Evolutionary conservation across 2,113 vertebrate species (phyloP).

Genomic region (Aphyosemion australe): DNA sequence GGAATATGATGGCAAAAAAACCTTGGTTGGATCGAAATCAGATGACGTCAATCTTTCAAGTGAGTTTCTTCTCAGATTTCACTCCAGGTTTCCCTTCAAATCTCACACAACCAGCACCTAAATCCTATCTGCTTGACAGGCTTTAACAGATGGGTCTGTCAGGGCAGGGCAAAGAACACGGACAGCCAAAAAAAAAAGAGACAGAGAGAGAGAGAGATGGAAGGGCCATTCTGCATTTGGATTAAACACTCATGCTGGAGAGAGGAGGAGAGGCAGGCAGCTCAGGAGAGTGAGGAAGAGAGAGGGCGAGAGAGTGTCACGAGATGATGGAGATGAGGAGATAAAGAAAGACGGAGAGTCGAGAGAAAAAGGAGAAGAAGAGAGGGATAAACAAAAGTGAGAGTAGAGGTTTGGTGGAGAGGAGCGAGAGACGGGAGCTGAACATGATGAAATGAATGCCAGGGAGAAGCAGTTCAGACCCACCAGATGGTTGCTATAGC

Average conservation of each 20-base stretch:
- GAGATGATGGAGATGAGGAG: constrained; percentile 54
- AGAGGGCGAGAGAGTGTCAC: constrained; percentile 26
- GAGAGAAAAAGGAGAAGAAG: constrained; percentile 38
- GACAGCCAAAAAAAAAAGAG: background rate
- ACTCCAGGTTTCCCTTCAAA: constrained; percentile 33
- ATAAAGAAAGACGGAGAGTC: constrained; percentile 50
- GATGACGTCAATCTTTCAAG: constrained; percentile 67
- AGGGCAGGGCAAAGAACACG: constrained; percentile 23
- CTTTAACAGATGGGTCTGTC: constrained; percentile 53
- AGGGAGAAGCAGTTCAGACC: constrained; percentile 75
- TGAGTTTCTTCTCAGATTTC: constrained; percentile 38
- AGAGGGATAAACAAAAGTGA: constrained; percentile 59
- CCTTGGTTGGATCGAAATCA: constrained; percentile 35
- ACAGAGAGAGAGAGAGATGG: constrained; percentile 35
- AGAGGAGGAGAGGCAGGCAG: constrained; percentile 3
- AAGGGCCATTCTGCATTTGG: constrained; percentile 37
- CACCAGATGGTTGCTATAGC: constrained; percentile 77
- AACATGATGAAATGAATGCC: constrained; percentile 73
- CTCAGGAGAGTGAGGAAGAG: constrained; percentile 4
- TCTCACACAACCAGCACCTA: constrained; percentile 14
- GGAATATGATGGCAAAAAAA: constrained; percentile 18
- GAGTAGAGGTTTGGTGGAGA: constrained; percentile 41
- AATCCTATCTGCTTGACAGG: constrained; percentile 13
- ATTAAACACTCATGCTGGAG: constrained; percentile 37
- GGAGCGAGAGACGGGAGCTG: constrained; percentile 53